Evolutionary conservation across 2,797 vertebrate species (phyloP), one percentile per base, ranked within the genome.

Genomic region (Brachymystax lenok): DNA sequence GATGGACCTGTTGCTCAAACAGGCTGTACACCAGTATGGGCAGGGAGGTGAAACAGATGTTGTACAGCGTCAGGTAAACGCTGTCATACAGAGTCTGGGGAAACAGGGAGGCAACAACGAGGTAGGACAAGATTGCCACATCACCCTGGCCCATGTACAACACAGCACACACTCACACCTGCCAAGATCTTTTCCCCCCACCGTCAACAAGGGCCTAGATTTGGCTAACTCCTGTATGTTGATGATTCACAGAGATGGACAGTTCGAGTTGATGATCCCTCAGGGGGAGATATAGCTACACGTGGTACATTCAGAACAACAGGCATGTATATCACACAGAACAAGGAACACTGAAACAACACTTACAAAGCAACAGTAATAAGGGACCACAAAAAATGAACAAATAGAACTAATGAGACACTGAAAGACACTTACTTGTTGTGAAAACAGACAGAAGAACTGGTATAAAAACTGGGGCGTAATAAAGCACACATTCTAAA

Each of bases 391-490:
- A 63, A 24, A 50, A 59, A 13, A 77, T n/a, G 54, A 67, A 71
- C 10, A 46, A 28, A 85, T 46, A 71, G 54, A 81, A 67, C 69
- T 46, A 66, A 70, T 70, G 52, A 50, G 28, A 78, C 69, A 78
- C 59, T 80, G 66, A 75, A 59, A 86, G 24, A 84, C 84, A 97
- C 98, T 98, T 96, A 99, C 98, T 94, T 99, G 98, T 93, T 99
- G 98, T 94, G 98, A 98, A 97, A 99, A 99, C 93, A 99, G 95
- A 96, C 98, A 99, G 96, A 97, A 97, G 96, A 99, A 99, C 95
- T 99, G 98, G 97, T 99, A 99, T 95, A 99, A 98, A 98, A 99
- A 99, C 82, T 99, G 98, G 85, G 98, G 98, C 84, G 98, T 99
- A 94, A 99, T 99, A 97, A 99, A 99, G 95, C 98, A 99, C 92